Evolutionary conservation across 2,113 vertebrate species (phyloP), one percentile per base, ranked within the genome.

Genomic region (Oxyruncus cristatus): DNA sequence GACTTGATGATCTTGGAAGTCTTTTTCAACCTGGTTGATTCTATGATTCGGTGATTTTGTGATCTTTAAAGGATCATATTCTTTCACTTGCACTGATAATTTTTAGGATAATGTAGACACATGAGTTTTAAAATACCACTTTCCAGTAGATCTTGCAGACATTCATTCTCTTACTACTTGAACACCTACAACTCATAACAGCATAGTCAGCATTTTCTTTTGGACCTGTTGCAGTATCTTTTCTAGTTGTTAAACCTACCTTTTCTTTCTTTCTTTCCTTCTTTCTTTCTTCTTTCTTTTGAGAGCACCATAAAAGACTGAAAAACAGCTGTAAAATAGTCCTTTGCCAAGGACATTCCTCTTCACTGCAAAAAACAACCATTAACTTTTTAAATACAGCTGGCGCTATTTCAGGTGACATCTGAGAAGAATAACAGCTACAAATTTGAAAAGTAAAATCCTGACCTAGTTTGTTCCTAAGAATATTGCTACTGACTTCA

Each of bases 261-360:
- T 68, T 74, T 79, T 65, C 87, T 73, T 37, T 50, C 49, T 87
- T 55, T 35, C 35, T 47, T 32, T 41, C 10, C 24, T 76, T n/a
- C 13, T 44, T 62, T 78, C 74, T 52, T 93, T 76, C 33, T 50
- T 65, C 78, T 53, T n/a, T 58, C 42, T 35, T 35, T 73, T 73
- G 58, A 67, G 23, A 61, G 24, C 42, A 53, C 32, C 11, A 23
- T 90, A 90, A 85, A 94, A 92, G 52, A 58, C 41, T 83, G 47
- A 46, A 79, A 95, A 93, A 37, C 53, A 83, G n/a, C 62, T 73
- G 83, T 94, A 93, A 95, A 86, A 70, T 46, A 82, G 62, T 67
- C 42, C 35, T 88, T 58, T 83, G 53, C 81, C 82, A 88, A 92
- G 63, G 85, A 80, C 71, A 86, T 32, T 75, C 10, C 77, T 89